phyloP scores from a whole-genome alignment of 1,140 invertebrate genomes.

The Solenopsis invicta region DNA sequence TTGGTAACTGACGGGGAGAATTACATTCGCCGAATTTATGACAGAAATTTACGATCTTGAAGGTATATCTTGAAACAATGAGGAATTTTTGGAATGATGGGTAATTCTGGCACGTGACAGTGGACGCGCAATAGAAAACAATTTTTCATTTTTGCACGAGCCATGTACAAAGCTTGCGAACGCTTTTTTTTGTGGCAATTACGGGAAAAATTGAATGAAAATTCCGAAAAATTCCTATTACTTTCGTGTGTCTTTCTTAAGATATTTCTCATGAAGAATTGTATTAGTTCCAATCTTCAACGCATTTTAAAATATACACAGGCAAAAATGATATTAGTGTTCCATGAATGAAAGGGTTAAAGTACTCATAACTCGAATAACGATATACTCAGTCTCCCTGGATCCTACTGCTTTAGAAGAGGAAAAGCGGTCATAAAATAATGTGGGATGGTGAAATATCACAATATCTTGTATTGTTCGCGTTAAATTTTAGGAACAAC shows the following conservation, averaged over 20 bases:
- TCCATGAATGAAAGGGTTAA: not conserved
- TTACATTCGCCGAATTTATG: not conserved
- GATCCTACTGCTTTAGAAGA: not conserved
- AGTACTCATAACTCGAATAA: not conserved
- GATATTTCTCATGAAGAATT: not conserved
- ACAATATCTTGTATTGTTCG: too few species aligned
- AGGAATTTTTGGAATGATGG: constrained; percentile 7
- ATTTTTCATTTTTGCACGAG: constrained; percentile 5
- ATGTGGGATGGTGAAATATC: too few species aligned
- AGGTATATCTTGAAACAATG: not conserved
- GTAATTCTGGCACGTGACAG: not conserved
- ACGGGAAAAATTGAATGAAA: not conserved
- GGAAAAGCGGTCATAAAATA: too few species aligned
- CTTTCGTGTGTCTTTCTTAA: not conserved
- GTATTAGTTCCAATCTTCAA: not conserved
- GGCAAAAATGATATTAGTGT: not conserved
- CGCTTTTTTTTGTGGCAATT: not conserved
- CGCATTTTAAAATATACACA: not conserved
- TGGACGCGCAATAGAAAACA: not conserved
- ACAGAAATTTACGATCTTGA: not conserved
- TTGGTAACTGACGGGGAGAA: not conserved
- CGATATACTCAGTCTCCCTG: not conserved
- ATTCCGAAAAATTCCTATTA: not conserved
- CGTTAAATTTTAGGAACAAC: too few species aligned
- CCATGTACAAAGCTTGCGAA: not conserved